Conservation (phyloP, 2,888 invertebrate genomes). For the Drosophila meridionalis region DNA sequence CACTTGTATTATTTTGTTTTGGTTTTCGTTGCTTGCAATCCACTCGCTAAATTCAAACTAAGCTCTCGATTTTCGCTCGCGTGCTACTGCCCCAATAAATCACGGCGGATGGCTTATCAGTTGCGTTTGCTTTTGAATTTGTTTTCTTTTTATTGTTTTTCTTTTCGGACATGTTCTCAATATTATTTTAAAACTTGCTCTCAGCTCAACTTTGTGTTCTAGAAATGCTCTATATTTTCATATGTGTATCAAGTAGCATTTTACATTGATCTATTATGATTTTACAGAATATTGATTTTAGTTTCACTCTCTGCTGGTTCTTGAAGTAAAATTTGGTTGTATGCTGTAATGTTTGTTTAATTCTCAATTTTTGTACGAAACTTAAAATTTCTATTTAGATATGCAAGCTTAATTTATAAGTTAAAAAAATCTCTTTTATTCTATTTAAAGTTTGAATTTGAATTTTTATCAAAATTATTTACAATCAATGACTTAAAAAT, state of each 20-base stretch:
- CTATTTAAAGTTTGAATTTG: too few species aligned
- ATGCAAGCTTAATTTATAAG: too few species aligned
- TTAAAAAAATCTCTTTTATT: too few species aligned
- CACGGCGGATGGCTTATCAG: constrained; percentile 61
- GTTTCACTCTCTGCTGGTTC: too few species aligned
- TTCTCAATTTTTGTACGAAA: too few species aligned
- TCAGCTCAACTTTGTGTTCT: background rate
- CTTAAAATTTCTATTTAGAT: too few species aligned
- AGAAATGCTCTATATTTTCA: background rate
- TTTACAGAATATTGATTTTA: background rate
- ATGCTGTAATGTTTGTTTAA: too few species aligned
- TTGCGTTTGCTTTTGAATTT: constrained; percentile 20
- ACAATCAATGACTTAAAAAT: too few species aligned
- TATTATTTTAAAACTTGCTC: constrained; percentile 6
- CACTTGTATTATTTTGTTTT: background rate
- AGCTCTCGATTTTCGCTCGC: constrained; percentile 38
- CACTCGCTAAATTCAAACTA: constrained; percentile 61
- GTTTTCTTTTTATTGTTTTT: constrained; percentile 14
- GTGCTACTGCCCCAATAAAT: constrained; percentile 46
- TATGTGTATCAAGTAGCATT: background rate
- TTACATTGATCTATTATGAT: background rate
- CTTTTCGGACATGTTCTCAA: constrained; percentile 27
- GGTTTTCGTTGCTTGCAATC: constrained; percentile 43
- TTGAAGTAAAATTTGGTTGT: too few species aligned
- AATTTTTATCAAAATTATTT: too few species aligned